Evolutionary conservation across 2,888 invertebrate species (phyloP).

Genomic region (Hyppa rectilinea): DNA sequence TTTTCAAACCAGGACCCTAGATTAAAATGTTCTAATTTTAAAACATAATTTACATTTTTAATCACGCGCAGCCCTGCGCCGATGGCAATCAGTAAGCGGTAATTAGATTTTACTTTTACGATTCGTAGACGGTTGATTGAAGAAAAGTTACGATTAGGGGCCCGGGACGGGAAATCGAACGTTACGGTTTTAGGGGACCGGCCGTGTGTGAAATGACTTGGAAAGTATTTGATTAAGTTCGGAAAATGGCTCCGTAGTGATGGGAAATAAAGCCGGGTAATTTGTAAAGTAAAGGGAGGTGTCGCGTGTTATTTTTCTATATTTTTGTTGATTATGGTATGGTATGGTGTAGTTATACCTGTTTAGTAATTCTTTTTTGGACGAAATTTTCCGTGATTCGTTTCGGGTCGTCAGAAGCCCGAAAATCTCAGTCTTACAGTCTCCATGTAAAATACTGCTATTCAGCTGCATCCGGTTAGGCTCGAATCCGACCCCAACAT

Average conservation of each 20-base stretch:
- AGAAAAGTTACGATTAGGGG: constrained; percentile 72
- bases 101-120: constrained; percentile 81
- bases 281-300: constrained; percentile 22
- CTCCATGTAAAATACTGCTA: too few species aligned
- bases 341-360: too few species aligned
- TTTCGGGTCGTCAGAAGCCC: too few species aligned
- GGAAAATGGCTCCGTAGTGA: constrained; percentile 45
- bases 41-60: constrained; percentile 70
- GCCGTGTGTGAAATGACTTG: constrained; percentile 56
- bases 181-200: constrained; percentile 49
- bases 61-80: constrained; percentile 76
- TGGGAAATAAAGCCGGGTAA: constrained; percentile 51
- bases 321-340: not conserved
- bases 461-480: too few species aligned
- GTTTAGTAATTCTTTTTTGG: too few species aligned
- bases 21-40: constrained; percentile 68
- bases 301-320: not conserved
- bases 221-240: constrained; percentile 62
- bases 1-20: constrained; percentile 69
- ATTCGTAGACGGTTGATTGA: constrained; percentile 75
- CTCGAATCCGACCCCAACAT: too few species aligned
- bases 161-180: constrained; percentile 66
- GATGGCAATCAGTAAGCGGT: constrained; percentile 81
- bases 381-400: too few species aligned
- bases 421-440: too few species aligned